These are phyloP conservation scores for Calameuta idolon DNA, from an alignment of 2,888 invertebrate genomes.

Conservation along the genomic window DNA sequence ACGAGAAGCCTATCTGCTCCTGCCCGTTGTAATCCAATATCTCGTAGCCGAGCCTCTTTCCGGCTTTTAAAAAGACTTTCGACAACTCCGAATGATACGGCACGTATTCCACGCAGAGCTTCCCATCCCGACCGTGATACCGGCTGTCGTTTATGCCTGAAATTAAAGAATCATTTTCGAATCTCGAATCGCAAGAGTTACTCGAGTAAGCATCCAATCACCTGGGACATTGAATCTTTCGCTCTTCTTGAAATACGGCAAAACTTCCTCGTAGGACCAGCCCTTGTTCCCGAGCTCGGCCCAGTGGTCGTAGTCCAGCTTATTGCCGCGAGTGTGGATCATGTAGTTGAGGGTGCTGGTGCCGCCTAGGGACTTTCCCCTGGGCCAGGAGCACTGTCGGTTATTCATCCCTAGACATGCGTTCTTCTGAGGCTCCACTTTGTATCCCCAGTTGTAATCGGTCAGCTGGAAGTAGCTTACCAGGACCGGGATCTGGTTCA, in stretches of 20 bases:
- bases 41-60: constrained; percentile 60
- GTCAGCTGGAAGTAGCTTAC: constrained; percentile 72
- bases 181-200: background rate
- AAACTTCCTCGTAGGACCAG: constrained; percentile 52
- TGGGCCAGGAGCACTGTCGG: constrained; percentile 81
- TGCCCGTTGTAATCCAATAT: constrained; percentile 66
- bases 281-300: constrained; percentile 52
- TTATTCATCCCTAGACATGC: constrained; percentile 79
- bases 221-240: constrained; percentile 51
- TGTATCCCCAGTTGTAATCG: constrained; percentile 79
- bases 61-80: constrained; percentile 60
- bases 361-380: constrained; percentile 65
- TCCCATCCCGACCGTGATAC: constrained; percentile 64
- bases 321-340: constrained; percentile 58
- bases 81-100: constrained; percentile 62
- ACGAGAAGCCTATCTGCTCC: constrained; percentile 69
- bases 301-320: constrained; percentile 52
- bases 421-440: constrained; percentile 74
- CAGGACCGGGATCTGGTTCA: constrained; percentile 73
- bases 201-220: constrained; percentile 13
- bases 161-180: constrained; percentile 47
- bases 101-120: constrained; percentile 62
- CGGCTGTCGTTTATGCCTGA: constrained; percentile 69
- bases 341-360: constrained; percentile 60
- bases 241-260: constrained; percentile 54